Conservation (phyloP, 2,797 vertebrate species). For the Echiichthys vipera region DNA sequence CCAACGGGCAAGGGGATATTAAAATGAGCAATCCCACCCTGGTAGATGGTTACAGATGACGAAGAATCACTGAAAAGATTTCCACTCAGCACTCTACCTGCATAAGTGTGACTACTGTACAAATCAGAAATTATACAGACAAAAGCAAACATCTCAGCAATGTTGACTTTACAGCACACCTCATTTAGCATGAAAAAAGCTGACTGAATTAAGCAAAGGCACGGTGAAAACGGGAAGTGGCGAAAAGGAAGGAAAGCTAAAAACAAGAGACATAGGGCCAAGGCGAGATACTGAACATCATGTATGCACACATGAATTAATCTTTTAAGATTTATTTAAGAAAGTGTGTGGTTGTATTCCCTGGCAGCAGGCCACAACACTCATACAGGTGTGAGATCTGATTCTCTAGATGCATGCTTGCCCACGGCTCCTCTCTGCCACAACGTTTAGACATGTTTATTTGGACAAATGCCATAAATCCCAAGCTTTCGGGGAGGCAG, state of each 20-base stretch:
- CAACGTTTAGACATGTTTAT: slow-evolving; percentile 84
- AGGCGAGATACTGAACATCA: slow-evolving; percentile 23
- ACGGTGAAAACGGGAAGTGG: slow-evolving; percentile 40
- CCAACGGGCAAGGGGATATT: slow-evolving; percentile 49
- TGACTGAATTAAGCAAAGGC: slow-evolving; percentile 52
- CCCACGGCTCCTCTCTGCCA: slow-evolving; percentile 74
- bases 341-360: slow-evolving; percentile 40
- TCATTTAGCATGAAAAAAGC: slow-evolving; percentile 72
- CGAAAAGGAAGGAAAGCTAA: slow-evolving; percentile 21
- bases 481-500: slow-evolving; percentile 65
- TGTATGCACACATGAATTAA: slow-evolving; percentile 21
- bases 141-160: slow-evolving; percentile 73
- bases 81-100: slow-evolving; percentile 66
- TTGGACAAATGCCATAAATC: slow-evolving; percentile 90
- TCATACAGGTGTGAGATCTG: slow-evolving; percentile 65
- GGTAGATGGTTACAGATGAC: slow-evolving; percentile 69
- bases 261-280: slow-evolving; percentile 13
- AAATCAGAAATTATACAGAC: slow-evolving; percentile 73
- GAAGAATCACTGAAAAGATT: slow-evolving; percentile 68
- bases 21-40: slow-evolving; percentile 74
- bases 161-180: slow-evolving; percentile 73
- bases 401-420: slow-evolving; percentile 65
- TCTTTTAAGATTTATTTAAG: slow-evolving; percentile 49
- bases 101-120: slow-evolving; percentile 76
- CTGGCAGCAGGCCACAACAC: slow-evolving; percentile 21